phyloP scores from a whole-genome alignment of 2,113 vertebrate species.

The Arvicanthis niloticus region DNA sequence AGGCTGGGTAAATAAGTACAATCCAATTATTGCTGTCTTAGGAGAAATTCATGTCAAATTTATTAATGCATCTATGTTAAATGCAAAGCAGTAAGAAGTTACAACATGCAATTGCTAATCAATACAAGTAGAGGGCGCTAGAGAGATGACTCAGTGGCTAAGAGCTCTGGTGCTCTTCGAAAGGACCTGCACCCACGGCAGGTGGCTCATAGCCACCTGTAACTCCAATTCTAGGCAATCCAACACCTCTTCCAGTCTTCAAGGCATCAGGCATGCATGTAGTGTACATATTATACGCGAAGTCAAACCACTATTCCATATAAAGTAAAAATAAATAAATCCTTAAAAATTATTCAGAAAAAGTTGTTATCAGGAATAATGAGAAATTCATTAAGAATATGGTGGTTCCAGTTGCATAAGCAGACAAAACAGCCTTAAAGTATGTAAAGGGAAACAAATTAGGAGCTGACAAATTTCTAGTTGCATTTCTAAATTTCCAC shows the following conservation, averaged over 20 bases:
- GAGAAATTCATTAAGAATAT: neutral
- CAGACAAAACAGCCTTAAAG: neutral
- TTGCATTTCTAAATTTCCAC: neutral
- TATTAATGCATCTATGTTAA: neutral
- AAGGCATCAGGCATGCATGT: neutral
- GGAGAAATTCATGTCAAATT: slow-evolving; percentile 2
- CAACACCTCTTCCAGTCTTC: neutral
- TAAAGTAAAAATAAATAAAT: neutral
- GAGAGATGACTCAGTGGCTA: neutral
- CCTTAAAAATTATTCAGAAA: neutral
- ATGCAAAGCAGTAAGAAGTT: neutral
- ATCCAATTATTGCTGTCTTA: neutral
- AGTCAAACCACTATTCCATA: neutral
- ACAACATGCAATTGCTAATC: neutral
- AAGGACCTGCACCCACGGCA: neutral
- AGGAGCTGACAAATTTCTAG: neutral
- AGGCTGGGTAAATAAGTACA: neutral
- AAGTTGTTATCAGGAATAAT: neutral
- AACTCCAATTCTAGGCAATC: neutral
- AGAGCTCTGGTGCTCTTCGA: neutral
- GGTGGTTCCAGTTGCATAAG: neutral
- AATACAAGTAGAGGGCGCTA: neutral
- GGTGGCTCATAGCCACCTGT: neutral
- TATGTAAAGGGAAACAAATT: neutral
- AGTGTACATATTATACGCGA: too few species aligned